A percentile compares a stretch with the other conserved stretches of the same genome.
Conservation (phyloP, 2,888 invertebrate species). For the Andrena flavipes region DNA sequence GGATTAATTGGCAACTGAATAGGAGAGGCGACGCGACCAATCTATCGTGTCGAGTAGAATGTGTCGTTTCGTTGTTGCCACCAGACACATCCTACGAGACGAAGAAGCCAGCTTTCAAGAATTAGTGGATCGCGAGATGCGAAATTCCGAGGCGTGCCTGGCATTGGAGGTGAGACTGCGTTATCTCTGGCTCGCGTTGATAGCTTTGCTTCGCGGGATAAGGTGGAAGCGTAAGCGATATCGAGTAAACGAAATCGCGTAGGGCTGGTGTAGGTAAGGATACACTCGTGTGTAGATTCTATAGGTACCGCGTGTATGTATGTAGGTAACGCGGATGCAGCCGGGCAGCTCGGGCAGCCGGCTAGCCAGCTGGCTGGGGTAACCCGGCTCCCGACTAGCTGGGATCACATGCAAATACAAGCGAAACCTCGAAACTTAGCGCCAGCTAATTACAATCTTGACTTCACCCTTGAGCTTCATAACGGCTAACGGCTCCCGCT, state of each 20-base stretch:
- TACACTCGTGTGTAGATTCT: background rate
- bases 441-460: constrained; percentile 84
- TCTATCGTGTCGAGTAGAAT: too few relatives aligned
- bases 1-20: too few relatives aligned
- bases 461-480: constrained; percentile 83
- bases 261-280: background rate
- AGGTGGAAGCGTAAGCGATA: constrained; percentile 23
- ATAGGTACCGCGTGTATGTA: background rate
- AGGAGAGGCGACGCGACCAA: too few relatives aligned
- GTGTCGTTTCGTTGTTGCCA: too few relatives aligned
- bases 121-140: constrained; percentile 69
- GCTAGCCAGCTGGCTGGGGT: constrained; percentile 16
- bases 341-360: constrained; percentile 24
- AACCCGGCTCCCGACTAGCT: constrained; percentile 22
- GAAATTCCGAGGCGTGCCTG: constrained; percentile 82
- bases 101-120: constrained; percentile 49
- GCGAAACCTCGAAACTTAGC: constrained; percentile 82
- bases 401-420: constrained; percentile 79
- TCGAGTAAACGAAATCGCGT: constrained; percentile 54
- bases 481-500: constrained; percentile 79
- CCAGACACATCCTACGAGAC: background rate
- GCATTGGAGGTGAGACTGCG: constrained; percentile 67
- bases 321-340: constrained; percentile 27
- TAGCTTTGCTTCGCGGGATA: background rate
- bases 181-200: constrained; percentile 30